Conservation (phyloP, 2,113 vertebrate genomes). For the Agapornis roseicollis region DNA sequence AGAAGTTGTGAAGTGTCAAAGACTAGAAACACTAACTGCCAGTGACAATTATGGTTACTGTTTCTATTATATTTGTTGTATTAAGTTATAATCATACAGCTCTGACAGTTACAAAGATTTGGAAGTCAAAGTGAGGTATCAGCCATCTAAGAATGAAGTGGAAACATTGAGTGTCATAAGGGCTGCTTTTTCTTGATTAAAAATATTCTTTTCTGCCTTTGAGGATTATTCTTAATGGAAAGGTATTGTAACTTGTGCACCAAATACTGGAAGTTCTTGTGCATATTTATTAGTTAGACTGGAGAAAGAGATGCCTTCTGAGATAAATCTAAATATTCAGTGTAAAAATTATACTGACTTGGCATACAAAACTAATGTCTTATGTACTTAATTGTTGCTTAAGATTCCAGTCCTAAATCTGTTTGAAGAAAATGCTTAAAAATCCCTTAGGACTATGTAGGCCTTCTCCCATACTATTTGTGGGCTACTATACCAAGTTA, state of each 20-base stretch:
- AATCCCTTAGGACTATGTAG: neutral
- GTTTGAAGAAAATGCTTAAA: neutral
- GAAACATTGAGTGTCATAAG: neutral
- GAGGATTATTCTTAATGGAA: neutral
- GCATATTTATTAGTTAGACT: neutral
- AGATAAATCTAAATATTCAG: neutral
- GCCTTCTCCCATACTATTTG: neutral
- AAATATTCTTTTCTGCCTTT: neutral
- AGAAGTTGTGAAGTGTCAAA: neutral
- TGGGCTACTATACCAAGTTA: neutral
- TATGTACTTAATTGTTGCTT: neutral
- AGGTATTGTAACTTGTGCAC: neutral
- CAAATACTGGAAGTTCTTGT: neutral
- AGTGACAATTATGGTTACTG: neutral
- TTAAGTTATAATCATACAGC: neutral
- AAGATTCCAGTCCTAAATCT: neutral
- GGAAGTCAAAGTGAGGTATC: neutral
- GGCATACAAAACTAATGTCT: neutral
- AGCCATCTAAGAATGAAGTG: neutral
- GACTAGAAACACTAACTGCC: neutral
- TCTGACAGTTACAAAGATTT: neutral
- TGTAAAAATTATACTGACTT: neutral
- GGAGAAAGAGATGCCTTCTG: neutral
- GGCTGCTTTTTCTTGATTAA: neutral
- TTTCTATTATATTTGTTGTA: neutral